Evolutionary conservation across 1,140 invertebrate genomes (phyloP).

Genomic region (Apis laboriosa): DNA sequence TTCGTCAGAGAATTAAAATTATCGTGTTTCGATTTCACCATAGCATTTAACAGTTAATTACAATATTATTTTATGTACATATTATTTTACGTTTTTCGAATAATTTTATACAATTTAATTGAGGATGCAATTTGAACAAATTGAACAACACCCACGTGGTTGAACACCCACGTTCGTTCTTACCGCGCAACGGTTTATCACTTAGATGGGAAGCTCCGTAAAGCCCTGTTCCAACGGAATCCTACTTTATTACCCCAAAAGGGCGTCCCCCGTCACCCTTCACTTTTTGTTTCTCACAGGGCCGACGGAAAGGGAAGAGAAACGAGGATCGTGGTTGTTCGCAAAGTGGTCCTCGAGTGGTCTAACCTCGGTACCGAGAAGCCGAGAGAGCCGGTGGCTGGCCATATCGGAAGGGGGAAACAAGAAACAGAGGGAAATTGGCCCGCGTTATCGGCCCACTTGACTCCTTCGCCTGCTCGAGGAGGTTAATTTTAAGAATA

Average conservation of each 20-base stretch:
- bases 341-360: slow-evolving; percentile 39
- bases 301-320: not conserved
- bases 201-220: not conserved
- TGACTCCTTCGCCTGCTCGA: slow-evolving; percentile 28
- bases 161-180: not conserved
- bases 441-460: slow-evolving; percentile 54
- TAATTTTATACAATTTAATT: not conserved
- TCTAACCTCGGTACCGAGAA: not conserved
- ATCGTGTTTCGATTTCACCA: too few species aligned
- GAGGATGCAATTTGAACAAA: too few species aligned
- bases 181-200: too few species aligned
- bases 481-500: slow-evolving; percentile 57
- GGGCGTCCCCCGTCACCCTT: not conserved
- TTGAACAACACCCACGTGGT: too few species aligned
- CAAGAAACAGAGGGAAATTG: slow-evolving; percentile 22
- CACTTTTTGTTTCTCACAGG: not conserved
- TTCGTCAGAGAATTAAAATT: too few species aligned
- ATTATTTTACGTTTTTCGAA: too few species aligned
- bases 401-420: slow-evolving; percentile 12
- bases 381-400: slow-evolving; percentile 8
- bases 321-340: slow-evolving; percentile 16
- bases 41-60: too few species aligned
- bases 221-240: not conserved
- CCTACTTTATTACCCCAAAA: not conserved
- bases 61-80: not conserved